Conservation (phyloP, 2,113 vertebrate genomes). For the Trogon surrucura region DNA sequence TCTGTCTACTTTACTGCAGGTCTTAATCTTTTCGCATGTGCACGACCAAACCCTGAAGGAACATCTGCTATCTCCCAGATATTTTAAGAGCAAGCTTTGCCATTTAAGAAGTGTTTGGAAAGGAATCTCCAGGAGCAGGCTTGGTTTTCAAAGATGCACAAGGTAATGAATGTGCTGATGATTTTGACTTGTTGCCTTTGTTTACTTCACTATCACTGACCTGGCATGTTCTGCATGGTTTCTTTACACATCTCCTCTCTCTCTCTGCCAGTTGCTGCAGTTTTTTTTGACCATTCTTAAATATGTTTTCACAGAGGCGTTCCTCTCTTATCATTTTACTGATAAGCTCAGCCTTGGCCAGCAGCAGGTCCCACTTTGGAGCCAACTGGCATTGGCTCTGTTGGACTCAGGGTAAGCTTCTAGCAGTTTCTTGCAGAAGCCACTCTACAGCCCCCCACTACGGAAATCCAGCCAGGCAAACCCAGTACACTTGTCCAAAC, state of each 20-base stretch:
- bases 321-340: too few relatives aligned
- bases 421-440: too few relatives aligned
- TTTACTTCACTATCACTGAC: not conserved
- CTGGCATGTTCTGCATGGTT: not conserved
- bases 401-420: too few relatives aligned
- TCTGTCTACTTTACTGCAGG: not conserved
- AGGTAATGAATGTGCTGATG: not conserved
- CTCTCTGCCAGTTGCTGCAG: too few relatives aligned
- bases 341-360: too few relatives aligned
- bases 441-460: too few relatives aligned
- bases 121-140: not conserved
- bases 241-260: too few relatives aligned
- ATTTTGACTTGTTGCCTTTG: rapidly evolving
- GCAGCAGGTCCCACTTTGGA: too few relatives aligned
- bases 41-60: not conserved
- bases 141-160: not conserved
- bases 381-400: too few relatives aligned
- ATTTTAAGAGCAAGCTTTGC: not conserved
- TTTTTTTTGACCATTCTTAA: too few relatives aligned
- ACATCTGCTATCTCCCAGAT: not conserved
- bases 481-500: not conserved
- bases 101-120: not conserved
- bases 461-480: too few relatives aligned
- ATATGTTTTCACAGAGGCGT: too few relatives aligned
- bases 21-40: not conserved